Percentiles rank a stretch among this genome's conserved stretches.
These are phyloP conservation scores for Coccyzus lansbergi DNA, from an alignment of 2,797 vertebrate genomes.

Conservation along the genomic window DNA sequence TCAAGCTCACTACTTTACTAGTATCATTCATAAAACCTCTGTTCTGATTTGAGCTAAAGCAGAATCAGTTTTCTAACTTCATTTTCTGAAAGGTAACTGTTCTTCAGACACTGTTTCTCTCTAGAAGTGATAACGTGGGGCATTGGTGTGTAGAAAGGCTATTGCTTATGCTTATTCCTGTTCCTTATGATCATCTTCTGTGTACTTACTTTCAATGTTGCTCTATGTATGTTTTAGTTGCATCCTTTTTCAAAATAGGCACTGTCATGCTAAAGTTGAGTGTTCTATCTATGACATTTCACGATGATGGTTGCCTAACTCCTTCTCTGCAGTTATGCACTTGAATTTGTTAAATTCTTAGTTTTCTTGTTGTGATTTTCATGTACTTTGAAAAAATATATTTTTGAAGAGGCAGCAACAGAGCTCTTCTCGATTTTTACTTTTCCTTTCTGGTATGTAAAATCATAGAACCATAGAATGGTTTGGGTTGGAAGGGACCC, in stretches of 20 bases:
- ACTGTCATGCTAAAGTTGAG: neutral
- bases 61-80: no score
- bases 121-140: no score
- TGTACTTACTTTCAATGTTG: neutral
- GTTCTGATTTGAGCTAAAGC: no score
- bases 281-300: neutral
- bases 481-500: no score
- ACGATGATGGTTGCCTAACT: neutral
- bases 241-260: neutral
- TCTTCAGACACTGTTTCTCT: no score
- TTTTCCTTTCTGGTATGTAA: neutral
- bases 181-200: neutral
- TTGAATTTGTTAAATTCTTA: neutral
- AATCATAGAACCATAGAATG: neutral
- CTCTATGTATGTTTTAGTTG: rapidly evolving
- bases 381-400: neutral
- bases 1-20: neutral
- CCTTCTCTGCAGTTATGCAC: neutral
- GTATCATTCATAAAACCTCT: neutral
- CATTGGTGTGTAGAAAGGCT: no score
- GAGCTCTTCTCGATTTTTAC: neutral
- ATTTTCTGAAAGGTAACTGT: no score
- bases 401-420: neutral
- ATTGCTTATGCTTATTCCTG: no score
- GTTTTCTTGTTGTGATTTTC: neutral